Percentiles rank a stretch among this genome's conserved stretches.
Evolutionary conservation across 2,888 invertebrate species (phyloP).

Genomic region (Meteorus cinctellus): DNA sequence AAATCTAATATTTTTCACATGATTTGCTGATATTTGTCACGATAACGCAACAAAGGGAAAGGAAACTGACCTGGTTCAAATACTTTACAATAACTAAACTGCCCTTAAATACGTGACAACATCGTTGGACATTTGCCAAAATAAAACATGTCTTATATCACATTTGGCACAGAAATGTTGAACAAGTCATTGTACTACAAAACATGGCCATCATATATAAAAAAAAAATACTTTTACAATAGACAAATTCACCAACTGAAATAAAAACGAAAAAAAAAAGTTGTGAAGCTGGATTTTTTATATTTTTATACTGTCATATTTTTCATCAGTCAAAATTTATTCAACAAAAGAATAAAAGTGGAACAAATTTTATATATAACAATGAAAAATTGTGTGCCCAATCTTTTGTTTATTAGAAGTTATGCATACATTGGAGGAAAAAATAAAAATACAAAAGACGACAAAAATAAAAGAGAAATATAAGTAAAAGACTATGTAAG

Average conservation of each 20-base stretch:
- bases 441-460: constrained; percentile 22
- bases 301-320: no score
- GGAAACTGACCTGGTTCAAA: constrained; percentile 55
- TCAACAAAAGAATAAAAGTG: background rate
- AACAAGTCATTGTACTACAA: constrained; percentile 53
- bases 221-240: no score
- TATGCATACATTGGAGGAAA: background rate
- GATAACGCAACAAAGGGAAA: constrained; percentile 45
- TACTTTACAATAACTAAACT: constrained; percentile 59
- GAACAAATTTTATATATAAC: background rate
- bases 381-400: no score
- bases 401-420: background rate
- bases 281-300: no score
- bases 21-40: constrained; percentile 22
- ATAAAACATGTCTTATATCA: constrained; percentile 55
- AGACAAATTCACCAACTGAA: no score
- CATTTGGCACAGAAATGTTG: constrained; percentile 56
- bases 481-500: background rate
- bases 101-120: constrained; percentile 52
- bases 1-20: background rate
- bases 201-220: background rate
- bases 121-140: constrained; percentile 62
- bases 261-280: no score
- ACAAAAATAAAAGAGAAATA: constrained; percentile 41
- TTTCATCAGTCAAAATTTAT: no score